A percentile compares a stretch with the other conserved stretches of the same genome.
These are phyloP conservation scores for Eremobia ochroleuca DNA, from an alignment of 2,888 invertebrate species.

Conservation along the genomic window DNA sequence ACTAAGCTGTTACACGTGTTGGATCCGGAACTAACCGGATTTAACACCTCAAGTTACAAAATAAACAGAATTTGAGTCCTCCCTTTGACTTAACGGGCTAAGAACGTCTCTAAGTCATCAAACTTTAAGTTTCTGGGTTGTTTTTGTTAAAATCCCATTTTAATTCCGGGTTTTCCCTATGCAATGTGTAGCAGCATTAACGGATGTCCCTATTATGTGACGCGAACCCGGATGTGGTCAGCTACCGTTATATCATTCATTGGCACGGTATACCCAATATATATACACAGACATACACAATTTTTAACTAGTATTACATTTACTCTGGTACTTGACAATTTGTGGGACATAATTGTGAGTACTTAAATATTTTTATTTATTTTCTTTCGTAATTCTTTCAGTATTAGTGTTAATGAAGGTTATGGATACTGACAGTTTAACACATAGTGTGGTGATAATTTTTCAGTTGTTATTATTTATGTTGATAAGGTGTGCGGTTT, in stretches of 20 bases:
- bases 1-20: conserved; percentile 34
- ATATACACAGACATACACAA: conserved; percentile 66
- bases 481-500: not conserved
- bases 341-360: conserved; percentile 57
- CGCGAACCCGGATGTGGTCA: conserved; percentile 81
- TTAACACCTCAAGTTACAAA: conserved; percentile 1
- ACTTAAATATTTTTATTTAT: conserved; percentile 39
- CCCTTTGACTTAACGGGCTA: no score
- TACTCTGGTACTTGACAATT: conserved; percentile 47
- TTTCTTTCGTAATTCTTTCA: conserved; percentile 10
- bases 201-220: conserved; percentile 73
- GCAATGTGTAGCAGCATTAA: conserved; percentile 49
- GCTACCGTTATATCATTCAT: conserved; percentile 76
- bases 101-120: no score
- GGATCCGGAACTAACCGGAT: conserved; percentile 31
- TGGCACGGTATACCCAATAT: conserved; percentile 73
- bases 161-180: conserved; percentile 31
- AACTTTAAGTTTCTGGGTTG: not conserved
- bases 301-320: conserved; percentile 57
- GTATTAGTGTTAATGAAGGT: not conserved
- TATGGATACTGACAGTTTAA: no score
- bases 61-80: not conserved
- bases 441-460: not conserved
- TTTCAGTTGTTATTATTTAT: not conserved
- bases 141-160: not conserved